Conservation (phyloP, 1,140 invertebrate genomes). For the Brachionus rubens region DNA sequence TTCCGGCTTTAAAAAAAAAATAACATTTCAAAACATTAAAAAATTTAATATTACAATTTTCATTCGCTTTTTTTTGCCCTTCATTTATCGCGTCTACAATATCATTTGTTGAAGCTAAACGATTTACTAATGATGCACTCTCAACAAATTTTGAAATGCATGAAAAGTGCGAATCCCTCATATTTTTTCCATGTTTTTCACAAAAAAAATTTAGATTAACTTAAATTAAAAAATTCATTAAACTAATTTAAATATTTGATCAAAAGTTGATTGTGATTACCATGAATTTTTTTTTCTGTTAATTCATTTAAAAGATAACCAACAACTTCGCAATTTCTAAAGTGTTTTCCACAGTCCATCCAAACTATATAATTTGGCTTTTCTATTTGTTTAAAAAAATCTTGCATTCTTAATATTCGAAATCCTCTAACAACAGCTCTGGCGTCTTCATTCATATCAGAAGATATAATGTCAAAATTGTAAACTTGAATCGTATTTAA, state of each 20-base stretch:
- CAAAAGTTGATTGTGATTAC: neutral
- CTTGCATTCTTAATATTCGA: slow-evolving; percentile 2
- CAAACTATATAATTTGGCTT: slow-evolving; percentile 20
- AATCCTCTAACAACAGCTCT: slow-evolving; percentile 18
- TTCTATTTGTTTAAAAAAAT: slow-evolving; percentile 3
- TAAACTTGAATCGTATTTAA: neutral
- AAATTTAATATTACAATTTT: slow-evolving; percentile 29
- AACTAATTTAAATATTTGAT: neutral
- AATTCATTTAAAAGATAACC: slow-evolving; percentile 22
- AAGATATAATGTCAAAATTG: slow-evolving; percentile 25
- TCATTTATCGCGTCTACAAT: slow-evolving; percentile 33
- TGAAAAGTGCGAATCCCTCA: slow-evolving; percentile 11
- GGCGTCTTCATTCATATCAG: slow-evolving; percentile 20
- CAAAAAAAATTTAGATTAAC: slow-evolving; percentile 37
- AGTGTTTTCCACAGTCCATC: slow-evolving; percentile 37
- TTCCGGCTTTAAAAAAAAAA: too few relatives aligned
- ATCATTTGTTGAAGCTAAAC: neutral
- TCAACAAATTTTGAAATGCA: slow-evolving; percentile 7
- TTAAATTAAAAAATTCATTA: slow-evolving; percentile 30
- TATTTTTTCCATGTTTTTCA: slow-evolving; percentile 35
- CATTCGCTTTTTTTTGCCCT: neutral
- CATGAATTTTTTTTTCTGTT: slow-evolving; percentile 17
- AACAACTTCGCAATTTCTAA: slow-evolving; percentile 31
- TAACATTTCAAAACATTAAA: too few relatives aligned
- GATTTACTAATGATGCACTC: neutral